A percentile compares a stretch with the other conserved stretches of the same genome.
Evolutionary conservation across 1,140 invertebrate genomes (phyloP).

Genomic region (Calephelis virginiensis): DNA sequence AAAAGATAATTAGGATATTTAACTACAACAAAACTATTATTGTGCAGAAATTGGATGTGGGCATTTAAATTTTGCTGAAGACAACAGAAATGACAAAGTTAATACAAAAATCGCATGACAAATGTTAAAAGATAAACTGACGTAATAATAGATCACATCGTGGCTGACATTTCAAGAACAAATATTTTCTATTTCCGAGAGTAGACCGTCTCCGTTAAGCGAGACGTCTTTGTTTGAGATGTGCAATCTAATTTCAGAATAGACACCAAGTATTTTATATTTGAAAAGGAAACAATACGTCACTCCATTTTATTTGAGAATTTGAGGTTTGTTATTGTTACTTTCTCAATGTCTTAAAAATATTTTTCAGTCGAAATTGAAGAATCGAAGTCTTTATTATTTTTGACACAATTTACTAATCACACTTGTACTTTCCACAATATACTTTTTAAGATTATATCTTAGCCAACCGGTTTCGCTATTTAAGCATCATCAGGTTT

Average conservation of each 20-base stretch:
- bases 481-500: no score
- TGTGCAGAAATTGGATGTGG: no score
- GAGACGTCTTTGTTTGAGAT: constrained; percentile 1
- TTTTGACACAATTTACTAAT: no score
- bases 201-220: not conserved
- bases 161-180: not conserved
- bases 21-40: no score
- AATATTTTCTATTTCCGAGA: constrained; percentile 6
- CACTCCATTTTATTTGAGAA: not conserved
- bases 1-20: no score
- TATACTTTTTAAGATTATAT: no score
- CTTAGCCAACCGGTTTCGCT: no score
- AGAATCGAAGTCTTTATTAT: no score
- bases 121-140: not conserved
- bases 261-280: constrained; percentile 6
- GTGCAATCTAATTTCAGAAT: constrained; percentile 8
- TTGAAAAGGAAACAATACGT: not conserved
- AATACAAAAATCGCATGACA: not conserved
- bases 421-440: no score
- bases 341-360: no score
- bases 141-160: not conserved
- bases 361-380: no score
- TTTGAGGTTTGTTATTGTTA: not conserved
- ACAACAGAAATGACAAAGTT: not conserved
- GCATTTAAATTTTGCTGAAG: no score